Percentiles rank a stretch among this genome's conserved stretches.
Conservation (phyloP, 2,888 invertebrate species). For the Amiota minor region DNA sequence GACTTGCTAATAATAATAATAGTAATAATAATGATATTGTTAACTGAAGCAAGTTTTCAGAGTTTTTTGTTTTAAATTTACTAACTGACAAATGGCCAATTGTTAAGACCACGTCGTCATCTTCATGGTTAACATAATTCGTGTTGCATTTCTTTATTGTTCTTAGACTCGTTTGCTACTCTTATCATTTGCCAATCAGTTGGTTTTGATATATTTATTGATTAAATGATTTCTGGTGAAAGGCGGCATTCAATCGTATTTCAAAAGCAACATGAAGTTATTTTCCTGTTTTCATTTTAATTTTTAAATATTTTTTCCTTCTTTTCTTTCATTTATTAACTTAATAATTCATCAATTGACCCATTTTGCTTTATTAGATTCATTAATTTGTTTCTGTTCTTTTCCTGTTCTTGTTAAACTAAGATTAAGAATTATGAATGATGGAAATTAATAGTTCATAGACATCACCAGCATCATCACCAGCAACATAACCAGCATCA, state of each 20-base stretch:
- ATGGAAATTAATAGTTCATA: too few species aligned
- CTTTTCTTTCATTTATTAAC: background rate
- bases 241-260: constrained; percentile 45
- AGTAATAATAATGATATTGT: background rate
- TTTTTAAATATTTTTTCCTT: background rate
- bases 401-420: background rate
- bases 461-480: too few species aligned
- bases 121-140: background rate
- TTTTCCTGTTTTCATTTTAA: constrained; percentile 1
- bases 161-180: background rate
- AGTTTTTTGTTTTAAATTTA: background rate
- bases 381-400: background rate
- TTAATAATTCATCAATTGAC: constrained; percentile 25
- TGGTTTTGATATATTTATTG: constrained; percentile 56
- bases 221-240: constrained; percentile 56
- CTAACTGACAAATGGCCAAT: constrained; percentile 19
- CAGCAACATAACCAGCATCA: too few species aligned
- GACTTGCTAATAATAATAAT: constrained; percentile 25
- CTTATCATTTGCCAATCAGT: constrained; percentile 27
- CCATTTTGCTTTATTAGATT: background rate
- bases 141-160: background rate
- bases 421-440: background rate
- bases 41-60: background rate
- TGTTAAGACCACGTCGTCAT: background rate
- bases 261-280: background rate